A percentile compares a stretch with the other conserved stretches of the same genome.
Conservation (phyloP, 2,113 vertebrate species). For the Carassius auratus region DNA sequence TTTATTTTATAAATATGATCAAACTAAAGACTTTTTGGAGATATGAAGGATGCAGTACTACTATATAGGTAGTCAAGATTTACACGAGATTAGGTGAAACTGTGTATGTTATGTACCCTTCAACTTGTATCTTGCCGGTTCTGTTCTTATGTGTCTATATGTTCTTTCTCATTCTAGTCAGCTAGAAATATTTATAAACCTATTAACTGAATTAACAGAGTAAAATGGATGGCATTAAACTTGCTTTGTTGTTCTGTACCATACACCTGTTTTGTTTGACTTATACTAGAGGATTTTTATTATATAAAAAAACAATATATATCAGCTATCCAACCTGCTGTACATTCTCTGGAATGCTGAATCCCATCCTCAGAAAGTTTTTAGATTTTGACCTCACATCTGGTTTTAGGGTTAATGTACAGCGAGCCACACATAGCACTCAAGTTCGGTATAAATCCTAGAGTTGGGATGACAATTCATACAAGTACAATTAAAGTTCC, state of each 20-base stretch:
- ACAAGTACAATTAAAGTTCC: background rate
- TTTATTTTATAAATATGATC: too few relatives aligned
- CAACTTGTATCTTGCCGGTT: background rate
- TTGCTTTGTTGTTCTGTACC: background rate
- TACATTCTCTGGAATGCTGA: background rate
- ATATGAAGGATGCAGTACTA: too few relatives aligned
- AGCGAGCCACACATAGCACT: background rate
- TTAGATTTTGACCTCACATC: background rate
- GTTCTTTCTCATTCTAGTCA: background rate
- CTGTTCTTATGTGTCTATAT: background rate
- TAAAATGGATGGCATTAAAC: background rate
- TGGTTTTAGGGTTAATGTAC: constrained; percentile 14
- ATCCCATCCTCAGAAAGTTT: background rate
- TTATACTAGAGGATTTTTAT: too few relatives aligned
- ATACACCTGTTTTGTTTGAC: background rate
- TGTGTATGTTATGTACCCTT: too few relatives aligned
- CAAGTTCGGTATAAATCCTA: background rate
- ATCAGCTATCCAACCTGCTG: background rate
- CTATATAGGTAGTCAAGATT: too few relatives aligned
- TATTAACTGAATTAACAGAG: background rate
- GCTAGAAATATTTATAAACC: background rate
- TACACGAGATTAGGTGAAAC: too few relatives aligned
- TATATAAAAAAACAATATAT: too few relatives aligned
- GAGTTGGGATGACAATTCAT: background rate
- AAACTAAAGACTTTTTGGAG: too few relatives aligned